Evolutionary conservation across 2,113 vertebrate species (phyloP), one percentile per base, ranked within the genome.

Genomic region (Thryonomys swinderianus): DNA sequence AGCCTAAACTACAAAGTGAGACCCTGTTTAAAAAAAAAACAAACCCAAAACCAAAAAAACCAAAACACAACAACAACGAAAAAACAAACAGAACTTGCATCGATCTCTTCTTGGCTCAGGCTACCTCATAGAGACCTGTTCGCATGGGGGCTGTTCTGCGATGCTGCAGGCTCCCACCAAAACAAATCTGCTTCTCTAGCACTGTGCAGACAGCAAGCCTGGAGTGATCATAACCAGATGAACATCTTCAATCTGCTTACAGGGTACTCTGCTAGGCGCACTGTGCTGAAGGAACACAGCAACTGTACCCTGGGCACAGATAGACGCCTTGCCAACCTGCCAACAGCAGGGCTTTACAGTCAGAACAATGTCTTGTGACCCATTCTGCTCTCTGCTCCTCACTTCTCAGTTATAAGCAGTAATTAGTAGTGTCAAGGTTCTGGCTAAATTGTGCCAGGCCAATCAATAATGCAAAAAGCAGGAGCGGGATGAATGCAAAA

Each of bases 391-490:
- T 93, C 88, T 78, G 92, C 88, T 96, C 92, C 92, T 97, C 79
- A 62, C 79, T 96, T 71, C 96, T 97, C 27, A 11, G 94, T 93
- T 97, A 91, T 80, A 96, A 96, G 88, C 86, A 96, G 92, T 97
- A 94, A 97, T 98, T 97, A 98, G 97, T 76, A 98, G 96, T 89
- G 97, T 95, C 98, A 97, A 96, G 88, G 85, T 88, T 98, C 94
- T 96, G 96, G 96, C 97, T 96, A 88, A 94, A 93, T 94, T 91
- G 97, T 95, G 98, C 88, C 86, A 90, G 91, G 32, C 0, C 96
- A 93, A 98, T 98, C 98, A 98, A 98, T 98, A 98, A 98, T 98
- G 97, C 97, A 98, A 62, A n/a, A 40, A 96, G 96, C 78, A 96
- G 97, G 91, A 98, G 94, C 55, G 87, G 96, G 89, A 93, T 67